These are phyloP conservation scores for Sminthopsis crassicaudata DNA, from an alignment of 2,113 vertebrate genomes.

Conservation along the genomic window DNA sequence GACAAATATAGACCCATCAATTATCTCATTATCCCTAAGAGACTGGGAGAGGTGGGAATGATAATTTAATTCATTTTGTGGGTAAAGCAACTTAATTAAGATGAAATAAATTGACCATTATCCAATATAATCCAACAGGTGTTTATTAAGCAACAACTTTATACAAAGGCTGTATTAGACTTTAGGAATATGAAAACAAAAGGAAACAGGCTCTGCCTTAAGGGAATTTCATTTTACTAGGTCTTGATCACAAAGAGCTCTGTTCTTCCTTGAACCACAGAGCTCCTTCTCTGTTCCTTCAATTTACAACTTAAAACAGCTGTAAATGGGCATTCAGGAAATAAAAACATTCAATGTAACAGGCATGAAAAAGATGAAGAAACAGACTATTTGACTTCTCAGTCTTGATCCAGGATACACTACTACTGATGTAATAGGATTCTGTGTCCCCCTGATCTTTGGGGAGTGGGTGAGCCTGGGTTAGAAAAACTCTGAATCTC, in stretches of 20 bases:
- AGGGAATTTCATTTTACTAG: not conserved
- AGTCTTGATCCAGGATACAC: not conserved
- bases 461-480: no score
- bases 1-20: not conserved
- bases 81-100: not conserved
- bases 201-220: not conserved
- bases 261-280: not conserved
- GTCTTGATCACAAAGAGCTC: not conserved
- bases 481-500: no score
- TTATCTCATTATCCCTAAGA: not conserved
- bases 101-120: not conserved
- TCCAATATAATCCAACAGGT: not conserved
- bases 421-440: not conserved
- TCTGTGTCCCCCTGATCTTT: no score
- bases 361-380: not conserved
- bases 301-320: not conserved
- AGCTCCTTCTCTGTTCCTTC: not conserved
- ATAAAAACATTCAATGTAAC: not conserved
- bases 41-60: not conserved
- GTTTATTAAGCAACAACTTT: not conserved
- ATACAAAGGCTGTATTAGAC: not conserved
- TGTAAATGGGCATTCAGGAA: not conserved
- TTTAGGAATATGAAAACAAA: not conserved
- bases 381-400: not conserved
- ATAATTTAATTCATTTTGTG: slow-evolving; percentile 1